Conservation (phyloP, 2,888 invertebrate genomes). For the Oscheius myriophilus region DNA sequence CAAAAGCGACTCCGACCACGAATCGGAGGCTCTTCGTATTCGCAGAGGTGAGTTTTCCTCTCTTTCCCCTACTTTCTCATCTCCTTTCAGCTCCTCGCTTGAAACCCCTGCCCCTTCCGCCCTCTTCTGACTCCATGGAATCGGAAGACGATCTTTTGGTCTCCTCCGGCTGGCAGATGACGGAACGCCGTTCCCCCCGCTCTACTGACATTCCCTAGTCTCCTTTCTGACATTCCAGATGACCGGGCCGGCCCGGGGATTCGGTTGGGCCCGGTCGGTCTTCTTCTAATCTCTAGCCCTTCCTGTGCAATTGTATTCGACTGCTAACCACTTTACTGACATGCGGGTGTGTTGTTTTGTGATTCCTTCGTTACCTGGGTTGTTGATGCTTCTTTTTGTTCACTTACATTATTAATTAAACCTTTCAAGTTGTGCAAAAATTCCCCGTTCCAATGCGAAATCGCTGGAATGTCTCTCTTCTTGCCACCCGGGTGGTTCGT, state of each 20-base stretch:
- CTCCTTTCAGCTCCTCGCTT: constrained; percentile 22
- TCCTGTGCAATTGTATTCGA: background rate
- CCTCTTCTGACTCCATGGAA: constrained; percentile 30
- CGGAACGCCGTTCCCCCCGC: background rate
- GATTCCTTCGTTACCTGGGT: too few relatives aligned
- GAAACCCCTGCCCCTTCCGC: constrained; percentile 28
- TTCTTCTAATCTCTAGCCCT: background rate
- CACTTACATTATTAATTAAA: constrained; percentile 1
- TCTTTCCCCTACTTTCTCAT: too few relatives aligned
- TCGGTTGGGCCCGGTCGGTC: background rate
- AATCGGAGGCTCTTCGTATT: constrained; percentile 6
- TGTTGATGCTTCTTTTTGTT: background rate
- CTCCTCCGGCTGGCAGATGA: constrained; percentile 20
- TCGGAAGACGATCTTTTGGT: constrained; percentile 23
- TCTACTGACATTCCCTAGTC: background rate
- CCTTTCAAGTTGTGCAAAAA: background rate
- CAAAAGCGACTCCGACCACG: constrained; percentile 26
- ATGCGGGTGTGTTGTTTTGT: background rate
- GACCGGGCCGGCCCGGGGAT: too few relatives aligned
- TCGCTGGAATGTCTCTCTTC: constrained; percentile 5
- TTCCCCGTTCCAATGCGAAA: background rate
- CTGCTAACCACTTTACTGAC: background rate
- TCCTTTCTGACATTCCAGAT: too few relatives aligned
- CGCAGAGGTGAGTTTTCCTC: background rate
- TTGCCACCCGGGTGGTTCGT: background rate